A percentile compares a stretch with the other conserved stretches of the same genome.
Evolutionary conservation across 2,113 vertebrate species (phyloP).

Genomic region (Scytalopus superciliaris): DNA sequence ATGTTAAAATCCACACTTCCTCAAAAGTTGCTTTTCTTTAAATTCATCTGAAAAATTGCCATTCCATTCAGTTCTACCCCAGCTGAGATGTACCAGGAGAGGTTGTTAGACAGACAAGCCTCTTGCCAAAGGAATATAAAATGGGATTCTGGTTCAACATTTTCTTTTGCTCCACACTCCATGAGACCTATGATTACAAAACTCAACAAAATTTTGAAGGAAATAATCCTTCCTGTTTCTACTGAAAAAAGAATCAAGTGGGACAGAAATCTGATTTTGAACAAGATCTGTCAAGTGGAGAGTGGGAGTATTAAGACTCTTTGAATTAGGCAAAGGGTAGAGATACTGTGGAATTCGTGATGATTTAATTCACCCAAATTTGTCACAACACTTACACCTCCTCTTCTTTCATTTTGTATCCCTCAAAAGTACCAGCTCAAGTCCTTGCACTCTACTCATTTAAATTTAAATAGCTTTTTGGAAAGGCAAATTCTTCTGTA

Average conservation of each 20-base stretch:
- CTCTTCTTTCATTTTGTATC: not conserved
- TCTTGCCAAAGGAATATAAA: not conserved
- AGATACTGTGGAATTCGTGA: not conserved
- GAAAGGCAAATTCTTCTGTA: not conserved
- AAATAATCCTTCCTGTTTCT: not conserved
- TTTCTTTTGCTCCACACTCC: not conserved
- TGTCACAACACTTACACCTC: not conserved
- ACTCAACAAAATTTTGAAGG: not conserved
- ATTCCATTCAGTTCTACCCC: not conserved
- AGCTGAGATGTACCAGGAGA: not conserved
- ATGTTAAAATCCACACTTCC: not conserved
- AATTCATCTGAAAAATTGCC: not conserved
- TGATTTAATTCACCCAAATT: not conserved
- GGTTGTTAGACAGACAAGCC: not conserved
- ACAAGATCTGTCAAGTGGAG: not conserved
- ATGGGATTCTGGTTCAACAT: not conserved
- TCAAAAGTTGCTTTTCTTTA: not conserved
- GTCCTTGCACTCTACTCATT: rapidly evolving
- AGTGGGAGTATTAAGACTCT: not conserved
- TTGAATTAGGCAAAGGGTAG: not conserved
- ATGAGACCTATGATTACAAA: not conserved
- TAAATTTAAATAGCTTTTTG: not conserved
- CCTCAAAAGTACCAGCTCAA: not conserved
- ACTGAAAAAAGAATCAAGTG: not conserved
- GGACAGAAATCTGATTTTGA: not conserved